phyloP scores from a whole-genome alignment of 2,888 invertebrate species.

The Gortyna flavago region DNA sequence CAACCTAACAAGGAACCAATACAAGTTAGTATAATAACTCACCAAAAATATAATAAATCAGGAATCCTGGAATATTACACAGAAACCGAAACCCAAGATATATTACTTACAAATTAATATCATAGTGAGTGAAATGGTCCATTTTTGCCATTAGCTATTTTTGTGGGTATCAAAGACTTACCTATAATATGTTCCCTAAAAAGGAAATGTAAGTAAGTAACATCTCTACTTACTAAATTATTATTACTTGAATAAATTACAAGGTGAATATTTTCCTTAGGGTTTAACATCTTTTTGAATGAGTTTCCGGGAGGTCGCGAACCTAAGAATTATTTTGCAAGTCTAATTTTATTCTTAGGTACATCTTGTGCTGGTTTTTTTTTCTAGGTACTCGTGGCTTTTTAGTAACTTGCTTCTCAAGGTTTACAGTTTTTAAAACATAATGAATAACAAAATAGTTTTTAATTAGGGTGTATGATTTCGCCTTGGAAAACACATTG shows the following conservation, averaged over 20 bases:
- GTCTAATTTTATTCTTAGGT: not conserved
- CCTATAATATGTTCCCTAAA: conserved; percentile 4
- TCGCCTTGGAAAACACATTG: no score
- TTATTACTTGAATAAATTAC: conserved; percentile 22
- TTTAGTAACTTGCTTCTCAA: not conserved
- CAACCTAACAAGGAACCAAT: conserved; percentile 30
- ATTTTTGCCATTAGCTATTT: conserved; percentile 32
- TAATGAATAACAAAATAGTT: not conserved
- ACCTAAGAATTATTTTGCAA: not conserved
- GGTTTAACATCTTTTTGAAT: conserved; percentile 1
- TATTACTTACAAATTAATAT: conserved; percentile 45
- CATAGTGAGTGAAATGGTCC: conserved; percentile 22
- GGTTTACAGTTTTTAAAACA: not conserved
- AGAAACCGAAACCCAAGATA: conserved; percentile 30
- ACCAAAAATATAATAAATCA: conserved; percentile 39
- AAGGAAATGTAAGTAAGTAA: conserved; percentile 25
- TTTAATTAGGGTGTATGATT: not conserved
- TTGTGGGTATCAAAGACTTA: conserved; percentile 27
- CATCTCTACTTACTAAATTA: no score
- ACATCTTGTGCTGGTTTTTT: not conserved
- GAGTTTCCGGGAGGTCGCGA: no score
- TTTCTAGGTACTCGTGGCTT: no score
- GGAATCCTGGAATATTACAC: conserved; percentile 23
- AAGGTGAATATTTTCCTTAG: conserved; percentile 33
- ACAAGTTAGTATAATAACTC: conserved; percentile 11